A percentile compares a stretch with the other conserved stretches of the same genome.
Evolutionary conservation across 2,113 vertebrate genomes (phyloP).

Genomic region (Poeciliopsis turrubarensis): DNA sequence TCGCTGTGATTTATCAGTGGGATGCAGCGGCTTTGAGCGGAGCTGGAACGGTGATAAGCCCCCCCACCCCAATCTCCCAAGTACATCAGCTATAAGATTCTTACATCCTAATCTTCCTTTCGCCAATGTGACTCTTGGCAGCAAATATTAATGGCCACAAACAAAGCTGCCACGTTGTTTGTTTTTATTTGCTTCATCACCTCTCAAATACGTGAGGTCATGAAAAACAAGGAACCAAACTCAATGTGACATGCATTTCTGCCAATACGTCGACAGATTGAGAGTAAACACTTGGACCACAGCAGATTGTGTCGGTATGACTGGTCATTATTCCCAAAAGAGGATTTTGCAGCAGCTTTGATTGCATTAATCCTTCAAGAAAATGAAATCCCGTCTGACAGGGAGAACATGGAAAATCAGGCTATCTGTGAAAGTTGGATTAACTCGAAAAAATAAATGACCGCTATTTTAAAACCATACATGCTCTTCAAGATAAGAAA

Average conservation of each 20-base stretch:
- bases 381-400: constrained; percentile 67
- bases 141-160: constrained; percentile 10
- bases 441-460: constrained; percentile 43
- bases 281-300: constrained; percentile 52
- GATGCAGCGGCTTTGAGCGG: constrained; percentile 41
- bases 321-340: constrained; percentile 63
- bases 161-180: constrained; percentile 5
- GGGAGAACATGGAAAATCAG: constrained; percentile 55
- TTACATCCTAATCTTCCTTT: constrained; percentile 60
- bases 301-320: constrained; percentile 65
- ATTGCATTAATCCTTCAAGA: constrained; percentile 73
- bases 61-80: constrained; percentile 42
- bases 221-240: not conserved
- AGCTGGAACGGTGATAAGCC: constrained; percentile 55
- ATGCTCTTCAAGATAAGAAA: constrained; percentile 18
- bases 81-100: constrained; percentile 63
- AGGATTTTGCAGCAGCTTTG: constrained; percentile 69
- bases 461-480: constrained; percentile 18
- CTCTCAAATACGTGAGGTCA: not conserved
- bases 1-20: constrained; percentile 53
- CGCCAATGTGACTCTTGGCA: constrained; percentile 24
- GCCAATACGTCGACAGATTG: constrained; percentile 28
- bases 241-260: not conserved
- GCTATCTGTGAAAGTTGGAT: constrained; percentile 56
- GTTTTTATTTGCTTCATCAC: not conserved